phyloP scores from a whole-genome alignment of 2,797 vertebrate species.

The Neoniphon sammara region DNA sequence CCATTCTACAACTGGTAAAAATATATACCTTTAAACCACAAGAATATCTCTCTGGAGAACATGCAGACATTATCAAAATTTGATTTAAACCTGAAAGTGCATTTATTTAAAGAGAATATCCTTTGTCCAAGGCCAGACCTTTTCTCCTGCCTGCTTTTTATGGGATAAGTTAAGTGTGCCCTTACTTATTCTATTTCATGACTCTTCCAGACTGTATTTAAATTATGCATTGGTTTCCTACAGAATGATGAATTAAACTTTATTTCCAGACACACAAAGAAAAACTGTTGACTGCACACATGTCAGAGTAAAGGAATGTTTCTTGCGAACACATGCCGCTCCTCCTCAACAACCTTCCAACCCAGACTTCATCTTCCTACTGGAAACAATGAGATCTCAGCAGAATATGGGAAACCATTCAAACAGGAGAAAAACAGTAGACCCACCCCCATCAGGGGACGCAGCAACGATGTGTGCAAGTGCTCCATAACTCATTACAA shows the following conservation, averaged over 20 bases:
- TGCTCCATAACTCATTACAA: not conserved
- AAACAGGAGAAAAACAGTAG: not conserved
- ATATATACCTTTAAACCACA: not conserved
- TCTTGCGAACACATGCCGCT: constrained; percentile 28
- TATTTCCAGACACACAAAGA: constrained; percentile 43
- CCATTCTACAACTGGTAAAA: not conserved
- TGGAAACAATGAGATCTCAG: constrained; percentile 23
- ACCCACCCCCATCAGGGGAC: not conserved
- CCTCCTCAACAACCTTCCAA: constrained; percentile 22
- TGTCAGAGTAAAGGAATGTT: constrained; percentile 28
- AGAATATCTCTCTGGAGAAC: too few relatives aligned
- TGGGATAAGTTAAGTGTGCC: constrained; percentile 47
- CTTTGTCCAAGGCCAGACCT: constrained; percentile 1
- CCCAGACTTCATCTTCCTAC: not conserved
- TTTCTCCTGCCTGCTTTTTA: constrained; percentile 26
- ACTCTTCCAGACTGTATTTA: constrained; percentile 52
- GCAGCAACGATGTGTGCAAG: not conserved
- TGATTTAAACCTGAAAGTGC: too few relatives aligned
- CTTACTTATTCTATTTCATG: constrained; percentile 37
- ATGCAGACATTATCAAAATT: too few relatives aligned
- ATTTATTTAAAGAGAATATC: too few relatives aligned
- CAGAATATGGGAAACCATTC: not conserved
- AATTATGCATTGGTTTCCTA: constrained; percentile 52
- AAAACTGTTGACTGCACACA: constrained; percentile 36
- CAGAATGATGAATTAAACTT: constrained; percentile 42